phyloP scores from a whole-genome alignment of 1,140 invertebrate species.

The Orchesella cincta region DNA sequence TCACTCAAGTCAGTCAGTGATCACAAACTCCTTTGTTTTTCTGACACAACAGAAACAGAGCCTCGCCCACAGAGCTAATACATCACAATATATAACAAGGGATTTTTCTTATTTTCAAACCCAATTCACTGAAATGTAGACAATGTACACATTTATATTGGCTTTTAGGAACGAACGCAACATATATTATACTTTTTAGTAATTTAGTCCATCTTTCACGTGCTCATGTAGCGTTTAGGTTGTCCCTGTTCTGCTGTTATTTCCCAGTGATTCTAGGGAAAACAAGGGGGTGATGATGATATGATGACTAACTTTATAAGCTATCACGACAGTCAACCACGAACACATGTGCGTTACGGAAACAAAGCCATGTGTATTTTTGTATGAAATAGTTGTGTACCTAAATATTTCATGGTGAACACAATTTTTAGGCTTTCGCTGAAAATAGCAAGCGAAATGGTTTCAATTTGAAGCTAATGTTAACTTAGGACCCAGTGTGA shows the following conservation, averaged over 20 bases:
- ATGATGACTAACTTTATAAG: not conserved
- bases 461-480: no score
- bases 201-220: not conserved
- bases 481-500: no score
- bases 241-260: not conserved
- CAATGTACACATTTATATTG: no score
- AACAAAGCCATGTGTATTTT: no score
- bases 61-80: conserved; percentile 4
- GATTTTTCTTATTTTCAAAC: conserved; percentile 11
- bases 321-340: not conserved
- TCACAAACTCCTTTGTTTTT: not conserved
- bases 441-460: no score
- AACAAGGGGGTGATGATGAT: not conserved
- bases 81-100: not conserved
- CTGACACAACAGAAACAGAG: not conserved
- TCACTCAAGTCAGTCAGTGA: not conserved
- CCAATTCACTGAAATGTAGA: not conserved
- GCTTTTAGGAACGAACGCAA: no score
- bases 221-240: not conserved
- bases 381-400: no score
- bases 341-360: no score
- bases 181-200: no score
- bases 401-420: no score
- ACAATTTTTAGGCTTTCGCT: no score
- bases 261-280: not conserved